Conservation (phyloP, 2,797 vertebrate species). For the Sebastes minor region DNA sequence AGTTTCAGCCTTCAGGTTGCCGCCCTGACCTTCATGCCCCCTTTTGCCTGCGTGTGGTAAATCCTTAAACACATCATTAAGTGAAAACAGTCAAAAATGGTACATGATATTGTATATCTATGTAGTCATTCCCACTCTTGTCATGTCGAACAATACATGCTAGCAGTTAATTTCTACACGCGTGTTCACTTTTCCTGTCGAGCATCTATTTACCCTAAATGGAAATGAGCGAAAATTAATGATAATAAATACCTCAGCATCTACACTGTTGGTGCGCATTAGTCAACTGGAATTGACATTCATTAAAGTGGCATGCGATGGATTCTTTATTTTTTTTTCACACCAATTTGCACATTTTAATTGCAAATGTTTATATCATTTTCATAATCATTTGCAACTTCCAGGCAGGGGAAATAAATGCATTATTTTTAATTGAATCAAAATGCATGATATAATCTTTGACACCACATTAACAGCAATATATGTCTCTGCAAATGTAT, state of each 20-base stretch:
- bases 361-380: slow-evolving; percentile 54
- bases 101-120: neutral
- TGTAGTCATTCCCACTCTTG: neutral
- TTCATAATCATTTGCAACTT: slow-evolving; percentile 40
- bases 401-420: neutral
- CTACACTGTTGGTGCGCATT: slow-evolving; percentile 20
- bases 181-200: neutral
- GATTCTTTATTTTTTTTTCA: neutral
- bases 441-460: neutral
- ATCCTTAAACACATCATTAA: slow-evolving; percentile 19
- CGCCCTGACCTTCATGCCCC: slow-evolving; percentile 12
- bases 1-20: neutral
- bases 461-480: neutral
- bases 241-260: slow-evolving; percentile 52
- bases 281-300: slow-evolving; percentile 43
- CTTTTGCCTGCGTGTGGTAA: neutral
- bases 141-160: slow-evolving; percentile 2
- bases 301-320: slow-evolving; percentile 20
- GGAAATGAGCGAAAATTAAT: slow-evolving; percentile 53
- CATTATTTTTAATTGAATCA: slow-evolving; percentile 33
- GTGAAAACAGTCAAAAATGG: neutral
- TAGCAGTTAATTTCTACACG: slow-evolving; percentile 8
- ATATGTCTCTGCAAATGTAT: neutral
- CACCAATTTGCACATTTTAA: slow-evolving; percentile 55
- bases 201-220: slow-evolving; percentile 41